Evolutionary conservation across 1,140 invertebrate genomes (phyloP), one percentile per base, ranked within the genome.

Genomic region (Macrostomum lignano): DNA sequence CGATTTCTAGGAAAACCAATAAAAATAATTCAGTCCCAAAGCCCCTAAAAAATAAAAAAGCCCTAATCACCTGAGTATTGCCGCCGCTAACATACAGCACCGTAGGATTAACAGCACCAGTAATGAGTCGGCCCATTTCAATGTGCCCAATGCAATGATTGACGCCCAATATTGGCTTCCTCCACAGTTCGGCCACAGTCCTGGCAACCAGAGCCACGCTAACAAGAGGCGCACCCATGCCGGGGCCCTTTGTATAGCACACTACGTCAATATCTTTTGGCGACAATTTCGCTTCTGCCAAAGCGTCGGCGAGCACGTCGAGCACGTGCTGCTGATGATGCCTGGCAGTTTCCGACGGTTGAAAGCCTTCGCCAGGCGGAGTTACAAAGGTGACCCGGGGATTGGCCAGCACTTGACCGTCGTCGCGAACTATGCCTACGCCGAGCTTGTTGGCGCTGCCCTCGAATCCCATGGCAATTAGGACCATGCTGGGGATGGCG

Each of bases 131-230:
- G 2, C 86, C 91, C 91, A 98, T 98, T 68, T 98, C 91, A 51
- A 98, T 96, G 63, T 93, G 84, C 11, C 79, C 86, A 49, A 93
- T 76, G 46, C 86, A 94, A 54, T 94, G 86, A 61, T 98, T 98
- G 0, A 96, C 88, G 2, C 74, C 84, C 17, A 96, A 55, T 35
- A 98, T 72, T 6, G 88, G 91, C 62, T 91, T 93, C 36, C 79
- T 70, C 74, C 82, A 94, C 9, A 94, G 46, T 51, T 82, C 73
- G 3, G 86, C 72, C 17, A 96, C 60, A 17, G 84, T 93, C 41
- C 88, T 62, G 0, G 86, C 86, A 1, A 94, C 84, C 39, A 94
- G 64, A 4, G 86, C 88, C 32, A 76, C 71, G 69, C 46, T 51
- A 11, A 55, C 68, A 20, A 98, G 57, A 0, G 88, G 86, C 1